These are phyloP conservation scores for Syrista parreyssii DNA, from an alignment of 2,888 invertebrate genomes.

Conservation along the genomic window DNA sequence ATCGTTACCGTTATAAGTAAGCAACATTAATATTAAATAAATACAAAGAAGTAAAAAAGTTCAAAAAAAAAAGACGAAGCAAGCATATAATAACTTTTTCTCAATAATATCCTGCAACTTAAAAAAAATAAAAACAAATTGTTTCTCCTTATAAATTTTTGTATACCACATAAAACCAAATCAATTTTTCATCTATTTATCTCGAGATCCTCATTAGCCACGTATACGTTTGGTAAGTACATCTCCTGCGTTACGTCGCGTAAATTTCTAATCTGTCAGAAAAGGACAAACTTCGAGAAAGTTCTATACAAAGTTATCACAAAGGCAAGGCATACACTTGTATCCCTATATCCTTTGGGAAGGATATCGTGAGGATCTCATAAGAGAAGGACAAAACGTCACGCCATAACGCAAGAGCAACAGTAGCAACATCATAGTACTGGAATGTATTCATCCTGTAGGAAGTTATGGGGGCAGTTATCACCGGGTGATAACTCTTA, in stretches of 20 bases:
- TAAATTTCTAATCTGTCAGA: background rate
- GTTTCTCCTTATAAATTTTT: background rate
- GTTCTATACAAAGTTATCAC: background rate
- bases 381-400: slow-evolving; percentile 8
- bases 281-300: background rate
- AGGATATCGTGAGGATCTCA: background rate
- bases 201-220: background rate
- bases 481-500: slow-evolving; percentile 56
- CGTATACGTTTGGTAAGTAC: background rate
- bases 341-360: background rate
- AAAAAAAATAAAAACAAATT: background rate
- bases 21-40: background rate
- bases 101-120: background rate
- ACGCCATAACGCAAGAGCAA: slow-evolving; percentile 1
- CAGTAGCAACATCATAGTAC: background rate
- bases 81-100: background rate
- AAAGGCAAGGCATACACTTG: background rate
- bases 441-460: slow-evolving; percentile 37
- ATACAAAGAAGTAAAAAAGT: background rate
- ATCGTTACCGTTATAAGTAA: no score
- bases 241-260: background rate
- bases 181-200: background rate
- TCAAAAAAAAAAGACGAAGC: background rate
- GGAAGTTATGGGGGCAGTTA: slow-evolving; percentile 49
- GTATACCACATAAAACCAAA: background rate